Conservation (phyloP, 2,888 invertebrate species). For the Fabriciana adippe region DNA sequence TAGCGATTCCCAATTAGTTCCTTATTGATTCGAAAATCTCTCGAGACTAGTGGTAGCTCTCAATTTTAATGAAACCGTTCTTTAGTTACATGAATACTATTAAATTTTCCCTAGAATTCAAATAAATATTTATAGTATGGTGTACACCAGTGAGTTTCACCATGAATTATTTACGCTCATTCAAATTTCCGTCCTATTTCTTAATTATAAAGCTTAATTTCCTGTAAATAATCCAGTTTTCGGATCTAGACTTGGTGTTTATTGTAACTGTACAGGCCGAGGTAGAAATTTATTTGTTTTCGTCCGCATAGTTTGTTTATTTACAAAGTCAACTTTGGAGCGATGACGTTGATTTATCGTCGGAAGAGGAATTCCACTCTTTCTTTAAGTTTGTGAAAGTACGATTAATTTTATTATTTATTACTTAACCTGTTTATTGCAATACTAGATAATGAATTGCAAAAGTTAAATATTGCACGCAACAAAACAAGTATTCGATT, state of each 20-base stretch:
- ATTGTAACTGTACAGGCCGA: slow-evolving; percentile 39
- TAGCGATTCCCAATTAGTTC: slow-evolving; percentile 46
- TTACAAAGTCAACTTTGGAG: slow-evolving; percentile 42
- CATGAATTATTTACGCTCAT: slow-evolving; percentile 3
- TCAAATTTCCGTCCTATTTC: slow-evolving; percentile 21
- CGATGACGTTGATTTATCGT: slow-evolving; percentile 43
- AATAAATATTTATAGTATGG: slow-evolving; percentile 47
- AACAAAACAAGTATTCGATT: neutral
- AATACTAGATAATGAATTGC: slow-evolving; percentile 26
- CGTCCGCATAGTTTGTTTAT: slow-evolving; percentile 45
- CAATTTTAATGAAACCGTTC: slow-evolving; percentile 53
- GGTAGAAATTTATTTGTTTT: slow-evolving; percentile 45
- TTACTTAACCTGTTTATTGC: slow-evolving; percentile 24
- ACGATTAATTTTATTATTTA: slow-evolving; percentile 36
- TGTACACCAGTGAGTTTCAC: slow-evolving; percentile 3
- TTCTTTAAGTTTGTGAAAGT: slow-evolving; percentile 34
- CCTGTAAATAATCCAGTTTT: slow-evolving; percentile 9
- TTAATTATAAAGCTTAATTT: slow-evolving; percentile 25
- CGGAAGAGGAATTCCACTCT: slow-evolving; percentile 32
- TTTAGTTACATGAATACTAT: slow-evolving; percentile 48
- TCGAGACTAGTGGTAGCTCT: slow-evolving; percentile 44
- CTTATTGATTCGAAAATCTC: slow-evolving; percentile 49
- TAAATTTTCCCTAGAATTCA: slow-evolving; percentile 38
- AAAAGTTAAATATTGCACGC: slow-evolving; percentile 12
- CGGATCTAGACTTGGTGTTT: slow-evolving; percentile 19